Base-by-base conservation (phyloP, 2,113 vertebrate genomes). In the Gambusia holbrooki region DNA sequence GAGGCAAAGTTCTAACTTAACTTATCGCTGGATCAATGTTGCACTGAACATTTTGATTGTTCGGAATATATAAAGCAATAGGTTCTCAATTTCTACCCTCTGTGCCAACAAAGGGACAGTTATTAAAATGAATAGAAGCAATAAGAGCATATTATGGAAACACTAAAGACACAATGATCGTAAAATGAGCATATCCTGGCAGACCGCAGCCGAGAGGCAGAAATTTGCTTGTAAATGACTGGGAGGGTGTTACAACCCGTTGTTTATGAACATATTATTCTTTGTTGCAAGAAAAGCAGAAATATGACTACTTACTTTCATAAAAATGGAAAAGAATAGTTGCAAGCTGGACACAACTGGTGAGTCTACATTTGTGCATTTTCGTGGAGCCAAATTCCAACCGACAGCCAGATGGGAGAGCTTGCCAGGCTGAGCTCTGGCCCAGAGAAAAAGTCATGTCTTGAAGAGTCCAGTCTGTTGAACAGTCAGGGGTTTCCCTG, bases 81-180 rank as follows among this genome's bases (percentile, higher is more conserved):
- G 71, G 35, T 62, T 62, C 19, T 9, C 40, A 71, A 27, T 42
- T 48, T 80, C 71, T 75, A n/a, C 17, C 67, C 19, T 61, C 68
- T 61, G 27, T 28, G 63, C 67, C 64, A 74, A 54, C 66, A 77
- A 32, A 33, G 11, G 62, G 63, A 74, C 35, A 82, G 32, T 85
- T 84, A 80, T 74, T 51, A 77, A 75, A 74, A 89, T 19, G 13
- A 88, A 87, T 85, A 69, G 72, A 80, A 30, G 74, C 68, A 84
- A 84, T 86, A 81, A 79, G 45, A 81, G 51, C 70, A 79, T 58
- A 80, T 81, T n/a, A 78, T 83, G 66, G 71, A 81, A 82, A 84
- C 80, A 78, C 66, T 40, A n/a, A 65, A 77, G 71, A 69, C 70
- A 77, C 48, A 67, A 78, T 58, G 62, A 72, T 66, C 64, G 83